Percentiles rank a stretch among this genome's conserved stretches.
These are phyloP conservation scores for Nansenia antarctica DNA, from an alignment of 2,113 vertebrate species.

Conservation along the genomic window DNA sequence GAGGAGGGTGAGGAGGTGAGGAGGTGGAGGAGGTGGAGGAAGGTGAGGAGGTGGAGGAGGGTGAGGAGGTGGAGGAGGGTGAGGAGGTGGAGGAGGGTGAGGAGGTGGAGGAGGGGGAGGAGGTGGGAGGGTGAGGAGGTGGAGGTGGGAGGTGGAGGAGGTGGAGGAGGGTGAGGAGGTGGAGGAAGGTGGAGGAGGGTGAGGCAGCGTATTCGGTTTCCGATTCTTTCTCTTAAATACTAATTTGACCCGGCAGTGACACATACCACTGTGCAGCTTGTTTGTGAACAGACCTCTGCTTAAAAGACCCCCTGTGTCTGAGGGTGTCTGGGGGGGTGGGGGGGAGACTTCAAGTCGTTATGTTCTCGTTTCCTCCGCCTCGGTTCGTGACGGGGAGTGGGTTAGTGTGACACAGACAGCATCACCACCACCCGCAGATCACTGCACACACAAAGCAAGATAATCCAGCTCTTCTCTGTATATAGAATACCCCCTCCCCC, in stretches of 20 bases:
- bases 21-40: conserved; percentile 20
- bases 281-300: conserved; percentile 24
- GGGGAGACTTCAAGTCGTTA: conserved; percentile 10
- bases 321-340: background rate
- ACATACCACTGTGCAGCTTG: conserved; percentile 52
- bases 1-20: too few species aligned
- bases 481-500: background rate
- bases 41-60: conserved; percentile 36
- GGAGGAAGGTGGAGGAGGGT: conserved; percentile 46
- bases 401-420: conserved; percentile 58
- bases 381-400: conserved; percentile 15
- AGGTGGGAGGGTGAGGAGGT: conserved; percentile 12
- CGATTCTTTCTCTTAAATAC: conserved; percentile 70
- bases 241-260: conserved; percentile 44
- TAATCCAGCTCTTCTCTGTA: background rate
- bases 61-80: conserved; percentile 55
- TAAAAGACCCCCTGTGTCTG: conserved; percentile 3
- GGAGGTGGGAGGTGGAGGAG: conserved; percentile 10
- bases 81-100: conserved; percentile 20
- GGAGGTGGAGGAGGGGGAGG: conserved; percentile 46
- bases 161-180: conserved; percentile 45
- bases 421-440: conserved; percentile 8
- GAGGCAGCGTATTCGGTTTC: conserved; percentile 64
- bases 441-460: background rate
- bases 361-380: conserved; percentile 18